Conservation (phyloP, 2,113 vertebrate species). For the Tenrec ecaudatus region DNA sequence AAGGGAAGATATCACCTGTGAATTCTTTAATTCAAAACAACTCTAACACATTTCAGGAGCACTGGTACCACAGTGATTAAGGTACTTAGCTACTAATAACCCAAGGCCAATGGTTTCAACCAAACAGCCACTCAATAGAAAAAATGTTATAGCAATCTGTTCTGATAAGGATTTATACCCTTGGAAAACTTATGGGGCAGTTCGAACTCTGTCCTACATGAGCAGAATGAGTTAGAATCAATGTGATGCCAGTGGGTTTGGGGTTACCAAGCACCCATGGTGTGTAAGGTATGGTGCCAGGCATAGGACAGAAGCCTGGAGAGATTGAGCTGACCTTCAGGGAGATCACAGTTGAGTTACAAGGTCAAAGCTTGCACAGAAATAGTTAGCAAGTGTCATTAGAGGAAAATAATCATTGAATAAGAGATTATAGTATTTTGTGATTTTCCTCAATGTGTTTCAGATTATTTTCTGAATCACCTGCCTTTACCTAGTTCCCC, state of each 20-base stretch:
- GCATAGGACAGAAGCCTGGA: not conserved
- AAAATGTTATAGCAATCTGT: not conserved
- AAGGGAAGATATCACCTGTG: not conserved
- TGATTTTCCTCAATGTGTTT: constrained; percentile 33
- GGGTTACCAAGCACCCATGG: not conserved
- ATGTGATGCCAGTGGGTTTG: not conserved
- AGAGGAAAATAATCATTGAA: constrained; percentile 22
- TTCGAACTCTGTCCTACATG: not conserved
- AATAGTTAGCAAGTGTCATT: not conserved
- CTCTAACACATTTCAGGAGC: not conserved
- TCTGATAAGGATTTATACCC: not conserved
- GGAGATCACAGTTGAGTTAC: not conserved
- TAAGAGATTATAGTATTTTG: not conserved
- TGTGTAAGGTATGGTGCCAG: too few species aligned
- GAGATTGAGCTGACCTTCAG: not conserved
- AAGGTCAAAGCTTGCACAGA: not conserved
- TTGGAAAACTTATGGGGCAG: not conserved
- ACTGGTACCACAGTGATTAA: not conserved
- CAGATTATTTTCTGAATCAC: not conserved
- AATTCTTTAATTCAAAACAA: not conserved
- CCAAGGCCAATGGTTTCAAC: not conserved
- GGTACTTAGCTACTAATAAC: not conserved
- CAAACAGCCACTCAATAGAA: not conserved
- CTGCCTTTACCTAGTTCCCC: not conserved
- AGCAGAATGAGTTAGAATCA: not conserved